Evolutionary conservation across 37 sponge, comb jelly and placozoan genomes (phyloP).

Genomic region (Cliona cf. orientalis): DNA sequence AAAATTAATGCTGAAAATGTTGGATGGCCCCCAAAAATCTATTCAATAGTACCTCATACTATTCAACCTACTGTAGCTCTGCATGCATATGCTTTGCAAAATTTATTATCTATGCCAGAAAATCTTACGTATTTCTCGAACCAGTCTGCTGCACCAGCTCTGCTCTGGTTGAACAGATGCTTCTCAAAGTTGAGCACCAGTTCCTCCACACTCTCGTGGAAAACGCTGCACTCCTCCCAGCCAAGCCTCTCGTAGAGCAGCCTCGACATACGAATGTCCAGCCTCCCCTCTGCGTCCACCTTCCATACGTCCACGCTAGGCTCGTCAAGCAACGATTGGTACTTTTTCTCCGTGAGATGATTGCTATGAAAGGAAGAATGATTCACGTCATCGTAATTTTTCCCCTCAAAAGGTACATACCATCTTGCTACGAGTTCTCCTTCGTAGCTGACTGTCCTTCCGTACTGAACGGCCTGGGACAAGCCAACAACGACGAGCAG

Average conservation of each 20-base stretch:
- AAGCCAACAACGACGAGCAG: not conserved
- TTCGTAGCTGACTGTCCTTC: slow-evolving; percentile 41
- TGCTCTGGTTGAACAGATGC: no score
- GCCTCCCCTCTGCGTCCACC: not conserved
- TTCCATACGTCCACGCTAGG: slow-evolving; percentile 56
- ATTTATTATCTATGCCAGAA: no score
- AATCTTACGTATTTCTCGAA: no score
- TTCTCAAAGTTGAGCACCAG: slow-evolving; percentile 47
- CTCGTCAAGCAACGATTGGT: slow-evolving; percentile 22
- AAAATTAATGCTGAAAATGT: no score
- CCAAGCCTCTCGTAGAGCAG: slow-evolving; percentile 1
- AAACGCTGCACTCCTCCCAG: slow-evolving; percentile 13
- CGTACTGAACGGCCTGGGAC: slow-evolving; percentile 12
- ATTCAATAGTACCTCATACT: no score
- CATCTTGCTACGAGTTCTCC: slow-evolving; percentile 57
- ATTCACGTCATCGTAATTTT: not conserved
- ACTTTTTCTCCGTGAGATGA: not conserved
- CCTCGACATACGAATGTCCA: slow-evolving; percentile 30
- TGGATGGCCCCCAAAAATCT: no score
- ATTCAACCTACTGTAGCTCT: no score
- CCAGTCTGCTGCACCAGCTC: no score
- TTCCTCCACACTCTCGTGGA: slow-evolving; percentile 37
- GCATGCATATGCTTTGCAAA: no score
- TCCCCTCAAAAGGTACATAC: slow-evolving; percentile 4
- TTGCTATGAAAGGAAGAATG: not conserved